Evolutionary conservation across 2,888 invertebrate genomes (phyloP), one percentile per base, ranked within the genome.

Genomic region (Odontocerum albicorne): DNA sequence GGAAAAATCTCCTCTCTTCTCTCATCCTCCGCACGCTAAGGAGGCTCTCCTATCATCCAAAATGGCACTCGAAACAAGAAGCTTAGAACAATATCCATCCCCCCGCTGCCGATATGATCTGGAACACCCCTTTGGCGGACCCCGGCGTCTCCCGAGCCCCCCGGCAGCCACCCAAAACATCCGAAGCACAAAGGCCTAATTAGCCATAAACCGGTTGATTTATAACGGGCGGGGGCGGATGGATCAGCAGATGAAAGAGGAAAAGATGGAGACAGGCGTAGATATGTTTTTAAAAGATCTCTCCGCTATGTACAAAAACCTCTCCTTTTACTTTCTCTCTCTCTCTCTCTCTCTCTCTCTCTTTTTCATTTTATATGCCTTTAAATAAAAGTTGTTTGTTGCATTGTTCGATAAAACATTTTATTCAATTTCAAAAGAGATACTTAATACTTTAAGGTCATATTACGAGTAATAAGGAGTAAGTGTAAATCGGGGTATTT

Each of bases 191-290:
- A 69, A 70, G 70, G 70, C 69, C 81, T 81, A 81, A 80, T 81
- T 81, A 81, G 81, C 80, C 80, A 80, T 81, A 80, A 81, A 80
- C 77, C 78, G 75, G 70, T 75, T 81, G 81, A 81, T 81, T 80
- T 80, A 81, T 79, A 78, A 77, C 78, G 75, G 76, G 74, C 44
- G 64, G 64, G 65, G 66, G 54, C 43, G 51, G 58, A 35, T 43
- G 38, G 44, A 59, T 57, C 61, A 56, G 55, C 39, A 51, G 57
- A 60, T 60, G 59, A 60, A 57, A 60, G 55, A 44, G 55, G 52
- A 52, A 60, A 56, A 60, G 51, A 51, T 51, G 43, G 54, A 54
- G 54, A 57, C 49, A 60, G 60, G 47, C 57, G 35, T 45, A 39
- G 45, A 52, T 52, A 52, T 52, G 45, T 52, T 52, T 52, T 52